Conservation (phyloP, 2,797 vertebrate genomes). For the Typhlichthys subterraneus region DNA sequence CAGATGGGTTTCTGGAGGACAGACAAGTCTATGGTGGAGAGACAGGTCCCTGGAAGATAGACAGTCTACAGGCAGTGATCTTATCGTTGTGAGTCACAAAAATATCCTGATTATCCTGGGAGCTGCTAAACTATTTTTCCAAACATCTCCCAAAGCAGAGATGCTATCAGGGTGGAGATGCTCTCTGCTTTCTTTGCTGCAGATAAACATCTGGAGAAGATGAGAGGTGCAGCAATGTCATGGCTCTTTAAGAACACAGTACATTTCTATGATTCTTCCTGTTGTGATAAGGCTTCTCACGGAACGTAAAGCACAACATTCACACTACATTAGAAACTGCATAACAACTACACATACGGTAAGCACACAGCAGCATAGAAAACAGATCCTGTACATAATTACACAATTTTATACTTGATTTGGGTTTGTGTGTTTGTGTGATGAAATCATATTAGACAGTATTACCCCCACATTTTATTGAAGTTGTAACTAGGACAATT, state of each 20-base stretch:
- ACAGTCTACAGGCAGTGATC: conserved; percentile 52
- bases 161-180: conserved; percentile 1
- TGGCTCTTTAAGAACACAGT: conserved; percentile 75
- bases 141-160: not conserved
- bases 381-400: no score
- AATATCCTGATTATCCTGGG: conserved; percentile 60
- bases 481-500: no score
- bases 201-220: conserved; percentile 61
- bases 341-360: not conserved
- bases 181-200: not conserved
- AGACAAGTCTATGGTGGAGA: conserved; percentile 46
- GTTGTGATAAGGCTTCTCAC: conserved; percentile 77
- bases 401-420: no score
- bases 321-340: not conserved
- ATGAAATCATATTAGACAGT: no score
- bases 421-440: no score
- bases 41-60: conserved; percentile 28
- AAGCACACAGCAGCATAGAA: no score
- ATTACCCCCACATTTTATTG: no score
- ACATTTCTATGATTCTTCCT: conserved; percentile 69
- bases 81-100: conserved; percentile 64
- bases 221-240: conserved; percentile 68
- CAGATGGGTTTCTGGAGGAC: not conserved
- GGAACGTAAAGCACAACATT: conserved; percentile 38
- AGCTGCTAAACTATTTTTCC: conserved; percentile 8